Base-by-base conservation (phyloP, 2,797 vertebrate species). In the Xenentodon cancila region DNA sequence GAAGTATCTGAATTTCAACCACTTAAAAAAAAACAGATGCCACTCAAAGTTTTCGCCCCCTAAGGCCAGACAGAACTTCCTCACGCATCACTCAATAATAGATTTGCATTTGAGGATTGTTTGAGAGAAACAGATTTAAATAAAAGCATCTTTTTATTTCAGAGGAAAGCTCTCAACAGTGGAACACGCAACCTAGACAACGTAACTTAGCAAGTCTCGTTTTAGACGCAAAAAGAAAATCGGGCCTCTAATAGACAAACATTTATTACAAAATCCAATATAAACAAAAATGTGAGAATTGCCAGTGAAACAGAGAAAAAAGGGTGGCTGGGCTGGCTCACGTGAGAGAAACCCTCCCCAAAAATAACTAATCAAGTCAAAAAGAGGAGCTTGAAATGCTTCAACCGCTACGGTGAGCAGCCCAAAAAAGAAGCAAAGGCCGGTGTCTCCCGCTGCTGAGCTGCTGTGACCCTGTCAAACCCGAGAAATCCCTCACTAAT, bases 401-500 rank as follows among this genome's bases (percentile, higher is more conserved):
- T 21, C 45, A 64, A 22, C 21, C 16, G 11, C n/a, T n/a, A 34
- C 13, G 17, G 12, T 54, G 52, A 48, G 52, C 17, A 40, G 59
- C 13, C 9, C 8, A 53, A 53, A n/a, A 44, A 63, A 22, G 43
- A 34, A 91, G 61, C 50, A 67, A 64, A 6, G 46, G 56, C 58
- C 37, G 42, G 55, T 65, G 64, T 60, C 53, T 54, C 59, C 51
- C 25, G 45, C 71, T 42, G 42, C 59, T 70, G 53, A 52, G 80
- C 74, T 77, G 80, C 58, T 59, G n/a, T 91, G 83, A 90, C 87
- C 88, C 84, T 69, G 70, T 73, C 76, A 84, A 77, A 73, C 78
- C 59, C 12, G 59, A 55, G 75, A 91, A 92, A 93, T 92, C 92
- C 91, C 80, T 72, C 50, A 30, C 80, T 93, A 94, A 93, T 93